Percentiles rank a stretch among this genome's conserved stretches.
These are phyloP conservation scores for Athene cunicularia DNA, from an alignment of 2,113 vertebrate genomes.

Conservation along the genomic window DNA sequence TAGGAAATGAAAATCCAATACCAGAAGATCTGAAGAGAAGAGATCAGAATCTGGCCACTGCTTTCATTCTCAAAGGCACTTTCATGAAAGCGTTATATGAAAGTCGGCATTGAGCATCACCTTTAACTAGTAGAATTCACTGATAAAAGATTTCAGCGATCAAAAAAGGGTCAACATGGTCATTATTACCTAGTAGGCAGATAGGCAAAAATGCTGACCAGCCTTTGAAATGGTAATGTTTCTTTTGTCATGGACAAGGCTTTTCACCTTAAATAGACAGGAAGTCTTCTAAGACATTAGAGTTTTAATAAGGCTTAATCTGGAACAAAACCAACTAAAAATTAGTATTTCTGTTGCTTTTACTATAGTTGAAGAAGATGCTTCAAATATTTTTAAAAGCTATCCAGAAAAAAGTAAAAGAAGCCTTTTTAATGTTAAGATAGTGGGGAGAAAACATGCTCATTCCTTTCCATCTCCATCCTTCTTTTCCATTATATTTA, in stretches of 20 bases:
- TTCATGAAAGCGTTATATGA: conserved; percentile 38
- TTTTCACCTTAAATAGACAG: conserved; percentile 15
- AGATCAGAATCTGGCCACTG: conserved; percentile 46
- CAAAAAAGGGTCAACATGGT: conserved; percentile 33
- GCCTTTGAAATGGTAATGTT: conserved; percentile 38
- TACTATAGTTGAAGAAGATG: neutral
- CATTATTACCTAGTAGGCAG: conserved; percentile 18
- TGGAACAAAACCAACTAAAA: neutral
- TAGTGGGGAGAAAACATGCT: neutral
- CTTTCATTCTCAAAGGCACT: conserved; percentile 48
- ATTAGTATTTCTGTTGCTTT: neutral
- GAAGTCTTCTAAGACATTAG: neutral
- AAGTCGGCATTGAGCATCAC: neutral
- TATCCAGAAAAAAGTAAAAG: neutral
- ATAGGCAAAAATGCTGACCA: conserved; percentile 25
- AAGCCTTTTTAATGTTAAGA: neutral
- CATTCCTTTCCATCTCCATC: neutral
- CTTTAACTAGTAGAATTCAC: neutral
- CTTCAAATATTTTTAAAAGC: neutral
- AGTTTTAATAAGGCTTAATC: conserved; percentile 16
- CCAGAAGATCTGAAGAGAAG: conserved; percentile 40
- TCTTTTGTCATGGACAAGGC: conserved; percentile 4
- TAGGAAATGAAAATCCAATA: conserved; percentile 47
- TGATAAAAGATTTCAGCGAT: conserved; percentile 26
- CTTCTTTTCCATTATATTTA: neutral